These are phyloP conservation scores for Parambassis ranga DNA, from an alignment of 2,797 vertebrate genomes.

Conservation along the genomic window DNA sequence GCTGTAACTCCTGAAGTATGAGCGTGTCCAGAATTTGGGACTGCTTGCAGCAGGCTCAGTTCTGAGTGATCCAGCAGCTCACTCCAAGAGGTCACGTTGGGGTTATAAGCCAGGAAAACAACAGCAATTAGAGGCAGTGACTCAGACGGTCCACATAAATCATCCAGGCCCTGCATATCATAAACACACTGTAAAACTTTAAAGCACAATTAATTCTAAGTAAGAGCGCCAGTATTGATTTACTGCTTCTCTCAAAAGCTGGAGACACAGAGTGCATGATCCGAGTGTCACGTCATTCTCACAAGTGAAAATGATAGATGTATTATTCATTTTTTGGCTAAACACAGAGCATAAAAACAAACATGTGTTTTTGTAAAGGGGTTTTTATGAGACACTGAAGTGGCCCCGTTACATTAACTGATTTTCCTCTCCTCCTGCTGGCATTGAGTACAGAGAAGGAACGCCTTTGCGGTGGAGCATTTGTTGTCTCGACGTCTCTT, in stretches of 20 bases:
- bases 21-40: slow-evolving; percentile 51
- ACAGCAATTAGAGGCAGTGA: slow-evolving; percentile 84
- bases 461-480: slow-evolving; percentile 61
- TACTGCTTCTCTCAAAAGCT: slow-evolving; percentile 80
- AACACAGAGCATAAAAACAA: slow-evolving; percentile 69
- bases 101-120: slow-evolving; percentile 75
- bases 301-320: slow-evolving; percentile 80
- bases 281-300: slow-evolving; percentile 77
- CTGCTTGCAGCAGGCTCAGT: slow-evolving; percentile 23
- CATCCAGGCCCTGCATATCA: slow-evolving; percentile 82
- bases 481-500: slow-evolving; percentile 69
- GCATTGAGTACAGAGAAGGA: slow-evolving; percentile 47
- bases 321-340: slow-evolving; percentile 68
- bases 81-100: slow-evolving; percentile 74
- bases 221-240: slow-evolving; percentile 87
- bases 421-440: slow-evolving; percentile 60
- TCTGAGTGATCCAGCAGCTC: slow-evolving; percentile 70
- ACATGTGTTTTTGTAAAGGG: slow-evolving; percentile 64
- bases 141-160: slow-evolving; percentile 88
- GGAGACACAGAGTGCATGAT: slow-evolving; percentile 77
- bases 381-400: slow-evolving; percentile 65
- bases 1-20: slow-evolving; percentile 33
- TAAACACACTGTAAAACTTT: slow-evolving; percentile 92
- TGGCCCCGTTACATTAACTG: slow-evolving; percentile 58
- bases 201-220: slow-evolving; percentile 90